Evolutionary conservation across 2,888 invertebrate genomes (phyloP), one percentile per base, ranked within the genome.

Genomic region (Neria commutata): DNA sequence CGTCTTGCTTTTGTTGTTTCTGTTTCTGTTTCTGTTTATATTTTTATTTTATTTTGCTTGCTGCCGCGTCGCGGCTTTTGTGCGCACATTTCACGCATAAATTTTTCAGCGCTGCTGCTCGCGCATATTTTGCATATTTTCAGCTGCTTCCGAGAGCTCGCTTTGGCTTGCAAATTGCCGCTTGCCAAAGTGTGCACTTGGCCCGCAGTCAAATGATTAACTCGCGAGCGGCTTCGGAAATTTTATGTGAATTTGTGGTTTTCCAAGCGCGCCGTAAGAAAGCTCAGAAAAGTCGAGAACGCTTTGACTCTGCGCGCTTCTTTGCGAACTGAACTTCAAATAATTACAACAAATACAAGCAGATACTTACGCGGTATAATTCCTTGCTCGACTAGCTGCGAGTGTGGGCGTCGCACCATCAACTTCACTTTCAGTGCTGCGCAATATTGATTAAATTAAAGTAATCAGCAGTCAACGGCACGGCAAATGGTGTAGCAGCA

Each of bases 351-450:
- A 37, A 37, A 6, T 4, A 14, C 4, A 37, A 37, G 37, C 4
- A 37, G 37, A 50, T 78, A 95, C 97, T 95, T 88, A 98, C 98
- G 93, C 79, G 98, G 97, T 89, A 98, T 94, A 80, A 98, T 98
- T 83, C 98, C 98, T 86, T 97, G 96, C 72, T 94, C 96, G 74
- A 97, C 95, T 74, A 98, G 88, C 85, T 97, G 96, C 83, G 91
- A 94, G 81, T 95, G 90, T 64, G 97, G 95, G 78, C 96, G 87
- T 81, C 98, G 87, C 83, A 95, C 89, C 91, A 96, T 92, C 84
- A 98, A 85, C 86, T 97, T 98, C 83, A 96, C 92, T 87, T 97
- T 96, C 80, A 98, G 87, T 78, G 97, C 98, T 98, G 89, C 69
- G 89, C 68, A 48, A 1, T 61, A n/a, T 17, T 45, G 17, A 16